phyloP scores from a whole-genome alignment of 2,113 vertebrate species.

The Anhinga anhinga region DNA sequence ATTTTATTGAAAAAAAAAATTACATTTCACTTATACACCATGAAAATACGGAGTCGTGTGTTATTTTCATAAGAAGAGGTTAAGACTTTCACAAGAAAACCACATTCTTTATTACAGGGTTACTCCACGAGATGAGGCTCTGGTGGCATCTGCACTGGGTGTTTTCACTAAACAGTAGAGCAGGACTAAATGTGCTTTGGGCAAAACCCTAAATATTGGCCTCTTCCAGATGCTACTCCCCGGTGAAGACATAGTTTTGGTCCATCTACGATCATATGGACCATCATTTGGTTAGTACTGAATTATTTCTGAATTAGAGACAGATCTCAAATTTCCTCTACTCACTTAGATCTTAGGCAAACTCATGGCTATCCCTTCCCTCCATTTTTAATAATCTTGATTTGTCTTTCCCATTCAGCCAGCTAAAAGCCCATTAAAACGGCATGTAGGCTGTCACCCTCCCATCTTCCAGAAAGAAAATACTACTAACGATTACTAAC shows the following conservation, averaged over 20 bases:
- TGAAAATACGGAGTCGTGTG: constrained; percentile 44
- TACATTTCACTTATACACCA: constrained; percentile 61
- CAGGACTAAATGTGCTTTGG: constrained; percentile 52
- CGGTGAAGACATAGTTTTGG: not conserved
- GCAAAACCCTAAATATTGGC: constrained; percentile 59
- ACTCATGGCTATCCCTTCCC: not conserved
- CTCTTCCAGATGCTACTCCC: constrained; percentile 22
- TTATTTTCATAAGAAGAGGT: constrained; percentile 38
- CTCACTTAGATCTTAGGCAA: not conserved
- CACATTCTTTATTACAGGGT: constrained; percentile 41
- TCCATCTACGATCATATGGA: too few relatives aligned
- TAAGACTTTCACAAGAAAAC: constrained; percentile 57
- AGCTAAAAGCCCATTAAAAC: not conserved
- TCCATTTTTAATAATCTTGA: not conserved
- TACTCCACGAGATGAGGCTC: constrained; percentile 46
- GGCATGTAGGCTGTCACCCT: not conserved
- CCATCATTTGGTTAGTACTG: not conserved
- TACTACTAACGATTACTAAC: not conserved
- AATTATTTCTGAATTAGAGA: not conserved
- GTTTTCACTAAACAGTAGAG: constrained; percentile 35
- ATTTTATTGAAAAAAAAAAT: constrained; percentile 55
- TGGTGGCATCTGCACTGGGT: constrained; percentile 39
- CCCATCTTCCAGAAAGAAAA: not conserved
- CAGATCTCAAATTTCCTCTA: not conserved
- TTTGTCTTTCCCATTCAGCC: not conserved